A percentile compares a stretch with the other conserved stretches of the same genome.
Conservation (phyloP, 2,797 vertebrate species). For the Coluber constrictor region DNA sequence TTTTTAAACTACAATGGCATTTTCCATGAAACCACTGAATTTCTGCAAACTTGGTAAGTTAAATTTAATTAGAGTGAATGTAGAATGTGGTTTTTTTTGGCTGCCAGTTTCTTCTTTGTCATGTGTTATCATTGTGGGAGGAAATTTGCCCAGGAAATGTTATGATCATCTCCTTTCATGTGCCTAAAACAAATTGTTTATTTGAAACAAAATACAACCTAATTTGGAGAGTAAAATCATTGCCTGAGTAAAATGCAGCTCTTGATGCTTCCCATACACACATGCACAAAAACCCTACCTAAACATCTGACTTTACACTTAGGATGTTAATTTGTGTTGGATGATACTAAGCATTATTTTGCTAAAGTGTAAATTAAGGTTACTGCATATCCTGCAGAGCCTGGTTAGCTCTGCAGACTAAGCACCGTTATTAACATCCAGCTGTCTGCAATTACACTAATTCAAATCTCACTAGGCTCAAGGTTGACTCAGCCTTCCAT, state of each 20-base stretch:
- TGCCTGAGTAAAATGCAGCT: too few relatives aligned
- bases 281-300: background rate
- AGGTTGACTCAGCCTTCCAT: too few relatives aligned
- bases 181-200: background rate
- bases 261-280: background rate
- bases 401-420: too few relatives aligned
- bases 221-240: background rate
- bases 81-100: background rate
- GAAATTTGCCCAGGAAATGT: background rate
- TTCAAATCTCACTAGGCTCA: too few relatives aligned
- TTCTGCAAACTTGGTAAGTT: slow-evolving; percentile 59
- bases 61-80: background rate
- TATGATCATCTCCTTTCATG: too few relatives aligned
- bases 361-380: too few relatives aligned
- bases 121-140: background rate
- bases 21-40: background rate
- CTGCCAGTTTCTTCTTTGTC: background rate
- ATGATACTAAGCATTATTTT: too few relatives aligned
- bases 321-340: too few relatives aligned
- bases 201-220: background rate
- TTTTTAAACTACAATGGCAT: slow-evolving; percentile 8
- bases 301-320: too few relatives aligned
- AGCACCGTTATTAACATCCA: too few relatives aligned
- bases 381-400: too few relatives aligned
- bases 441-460: too few relatives aligned